Percentiles rank a stretch among this genome's conserved stretches.
These are phyloP conservation scores for Patagioenas fasciata DNA, from an alignment of 2,113 vertebrate species.

Conservation along the genomic window DNA sequence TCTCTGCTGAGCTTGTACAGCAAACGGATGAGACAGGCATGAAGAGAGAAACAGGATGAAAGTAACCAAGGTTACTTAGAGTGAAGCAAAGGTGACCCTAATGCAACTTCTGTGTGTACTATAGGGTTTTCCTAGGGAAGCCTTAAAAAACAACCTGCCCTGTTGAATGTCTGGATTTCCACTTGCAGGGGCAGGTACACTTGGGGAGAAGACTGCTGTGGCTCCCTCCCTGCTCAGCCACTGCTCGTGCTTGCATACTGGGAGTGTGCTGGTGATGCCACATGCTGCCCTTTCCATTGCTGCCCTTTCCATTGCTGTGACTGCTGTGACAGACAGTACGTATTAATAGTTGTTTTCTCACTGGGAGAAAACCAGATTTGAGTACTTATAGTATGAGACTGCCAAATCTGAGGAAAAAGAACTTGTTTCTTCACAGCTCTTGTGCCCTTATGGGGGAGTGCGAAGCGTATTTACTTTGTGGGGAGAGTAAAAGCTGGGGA, in stretches of 20 bases:
- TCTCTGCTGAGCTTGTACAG: too few relatives aligned
- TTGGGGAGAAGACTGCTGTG: background rate
- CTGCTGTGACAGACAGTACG: background rate
- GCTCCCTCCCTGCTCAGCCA: background rate
- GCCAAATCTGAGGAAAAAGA: background rate
- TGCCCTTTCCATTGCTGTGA: rapidly evolving
- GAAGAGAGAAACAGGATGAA: background rate
- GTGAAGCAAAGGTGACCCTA: background rate
- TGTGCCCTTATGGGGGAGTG: constrained; percentile 42
- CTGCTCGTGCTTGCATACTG: rapidly evolving
- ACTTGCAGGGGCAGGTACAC: background rate
- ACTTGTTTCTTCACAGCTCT: background rate
- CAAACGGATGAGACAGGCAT: background rate
- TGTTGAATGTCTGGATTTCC: background rate
- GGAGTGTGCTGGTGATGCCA: background rate
- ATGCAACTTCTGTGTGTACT: background rate
- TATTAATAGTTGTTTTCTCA: background rate
- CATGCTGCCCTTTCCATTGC: rapidly evolving
- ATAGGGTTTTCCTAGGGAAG: background rate
- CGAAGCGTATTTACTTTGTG: background rate
- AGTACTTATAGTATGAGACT: background rate
- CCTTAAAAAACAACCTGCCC: background rate
- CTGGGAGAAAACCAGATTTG: rapidly evolving
- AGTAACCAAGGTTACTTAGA: background rate
- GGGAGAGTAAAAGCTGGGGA: constrained; percentile 12